These are phyloP conservation scores for Halcyon senegalensis DNA, from an alignment of 2,113 vertebrate genomes.

Conservation along the genomic window DNA sequence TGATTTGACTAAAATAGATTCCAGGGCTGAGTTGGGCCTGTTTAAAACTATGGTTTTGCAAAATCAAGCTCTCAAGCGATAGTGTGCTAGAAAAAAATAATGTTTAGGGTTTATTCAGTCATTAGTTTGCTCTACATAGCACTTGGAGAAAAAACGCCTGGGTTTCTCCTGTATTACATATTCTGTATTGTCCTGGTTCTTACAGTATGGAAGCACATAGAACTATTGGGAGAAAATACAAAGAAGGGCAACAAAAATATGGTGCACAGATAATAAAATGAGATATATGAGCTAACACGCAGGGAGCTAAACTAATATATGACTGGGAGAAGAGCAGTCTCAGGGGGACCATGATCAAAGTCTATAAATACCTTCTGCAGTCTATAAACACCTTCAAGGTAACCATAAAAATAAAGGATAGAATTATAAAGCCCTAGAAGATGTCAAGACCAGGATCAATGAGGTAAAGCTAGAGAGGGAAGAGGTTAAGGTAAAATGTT, in stretches of 20 bases:
- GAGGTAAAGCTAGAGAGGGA: background rate
- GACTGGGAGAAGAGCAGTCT: slow-evolving; percentile 3
- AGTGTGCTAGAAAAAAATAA: background rate
- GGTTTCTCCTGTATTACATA: background rate
- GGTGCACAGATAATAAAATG: background rate
- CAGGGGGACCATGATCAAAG: background rate
- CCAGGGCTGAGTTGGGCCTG: background rate
- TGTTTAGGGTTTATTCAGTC: background rate
- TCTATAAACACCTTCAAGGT: slow-evolving; percentile 58
- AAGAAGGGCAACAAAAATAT: background rate
- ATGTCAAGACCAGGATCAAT: slow-evolving; percentile 24
- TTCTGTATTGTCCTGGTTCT: background rate
- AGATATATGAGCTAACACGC: background rate
- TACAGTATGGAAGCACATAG: background rate
- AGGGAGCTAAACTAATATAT: slow-evolving; percentile 13
- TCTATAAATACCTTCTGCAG: slow-evolving; percentile 55
- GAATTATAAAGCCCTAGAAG: slow-evolving; percentile 38
- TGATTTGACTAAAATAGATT: background rate
- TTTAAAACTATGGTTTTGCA: background rate
- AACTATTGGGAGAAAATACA: background rate
- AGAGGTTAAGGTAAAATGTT: background rate
- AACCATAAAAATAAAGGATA: slow-evolving; percentile 59
- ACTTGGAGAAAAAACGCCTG: background rate
- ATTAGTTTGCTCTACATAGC: background rate
- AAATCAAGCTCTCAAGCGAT: background rate